Conservation (phyloP, 2,888 invertebrate genomes). For the Argyra leucocephala region DNA sequence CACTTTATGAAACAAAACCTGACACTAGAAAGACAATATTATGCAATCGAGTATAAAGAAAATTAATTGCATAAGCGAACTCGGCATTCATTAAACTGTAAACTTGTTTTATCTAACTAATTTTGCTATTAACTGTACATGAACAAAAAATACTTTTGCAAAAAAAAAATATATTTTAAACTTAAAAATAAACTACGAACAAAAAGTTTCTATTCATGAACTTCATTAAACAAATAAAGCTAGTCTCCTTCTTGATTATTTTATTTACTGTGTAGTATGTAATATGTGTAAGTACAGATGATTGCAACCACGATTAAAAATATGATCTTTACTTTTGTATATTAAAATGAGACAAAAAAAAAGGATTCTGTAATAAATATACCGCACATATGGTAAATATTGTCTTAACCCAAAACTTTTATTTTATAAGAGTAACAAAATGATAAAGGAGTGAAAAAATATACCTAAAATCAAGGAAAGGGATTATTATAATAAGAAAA, state of each 20-base stretch:
- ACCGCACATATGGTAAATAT: constrained; percentile 29
- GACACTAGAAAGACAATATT: no score
- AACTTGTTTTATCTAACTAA: no score
- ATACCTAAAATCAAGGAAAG: neutral
- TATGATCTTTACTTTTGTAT: neutral
- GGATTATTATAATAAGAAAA: neutral
- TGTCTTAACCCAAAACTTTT: constrained; percentile 28
- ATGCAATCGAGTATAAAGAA: no score
- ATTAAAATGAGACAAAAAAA: neutral
- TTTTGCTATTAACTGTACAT: no score
- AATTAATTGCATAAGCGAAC: no score
- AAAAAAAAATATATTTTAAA: no score
- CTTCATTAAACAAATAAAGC: neutral
- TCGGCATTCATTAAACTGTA: no score
- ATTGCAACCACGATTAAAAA: neutral
- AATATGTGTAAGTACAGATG: neutral
- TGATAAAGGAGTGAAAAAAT: neutral
- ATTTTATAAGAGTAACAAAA: constrained; percentile 16
- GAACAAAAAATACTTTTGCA: no score
- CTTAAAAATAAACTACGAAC: no score
- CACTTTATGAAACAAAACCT: no score
- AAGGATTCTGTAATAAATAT: constrained; percentile 11
- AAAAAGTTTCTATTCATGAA: no score
- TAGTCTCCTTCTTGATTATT: neutral
- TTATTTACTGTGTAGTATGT: no score